These are phyloP conservation scores for Acleris literana DNA, from an alignment of 2,888 invertebrate genomes.

Conservation along the genomic window DNA sequence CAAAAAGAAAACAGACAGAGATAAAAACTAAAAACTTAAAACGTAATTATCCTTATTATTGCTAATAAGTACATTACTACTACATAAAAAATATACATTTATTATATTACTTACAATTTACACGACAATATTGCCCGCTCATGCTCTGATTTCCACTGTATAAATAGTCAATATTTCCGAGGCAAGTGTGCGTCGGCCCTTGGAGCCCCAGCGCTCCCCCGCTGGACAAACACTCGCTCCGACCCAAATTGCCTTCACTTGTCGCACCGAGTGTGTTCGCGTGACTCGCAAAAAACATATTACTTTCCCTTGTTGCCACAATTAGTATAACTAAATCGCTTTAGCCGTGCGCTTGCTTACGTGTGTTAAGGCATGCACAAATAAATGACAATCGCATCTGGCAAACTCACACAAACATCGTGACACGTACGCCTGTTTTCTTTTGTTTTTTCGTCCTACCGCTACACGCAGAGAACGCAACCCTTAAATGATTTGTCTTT, in stretches of 20 bases:
- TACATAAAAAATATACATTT: no score
- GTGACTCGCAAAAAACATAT: conserved; percentile 60
- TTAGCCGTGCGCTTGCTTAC: no score
- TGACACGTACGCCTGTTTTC: no score
- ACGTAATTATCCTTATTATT: no score
- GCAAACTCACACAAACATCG: no score
- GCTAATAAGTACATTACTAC: no score
- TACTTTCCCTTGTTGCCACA: conserved; percentile 57
- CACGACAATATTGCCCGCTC: neutral
- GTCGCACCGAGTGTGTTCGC: conserved; percentile 56
- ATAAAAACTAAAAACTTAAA: no score
- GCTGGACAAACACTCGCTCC: conserved; percentile 62
- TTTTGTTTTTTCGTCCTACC: no score
- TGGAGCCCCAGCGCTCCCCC: conserved; percentile 37
- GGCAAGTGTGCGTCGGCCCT: conserved; percentile 43
- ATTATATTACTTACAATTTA: neutral
- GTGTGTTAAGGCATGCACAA: no score
- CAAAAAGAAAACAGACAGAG: no score
- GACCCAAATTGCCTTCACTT: conserved; percentile 67
- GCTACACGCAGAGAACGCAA: no score
- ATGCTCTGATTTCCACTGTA: conserved; percentile 1
- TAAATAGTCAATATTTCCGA: conserved; percentile 33
- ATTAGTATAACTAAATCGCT: conserved; percentile 44
- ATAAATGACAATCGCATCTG: no score
- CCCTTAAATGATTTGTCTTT: neutral